Evolutionary conservation across 2,888 invertebrate genomes (phyloP), one percentile per base, ranked within the genome.

Genomic region (Myopa testacea): DNA sequence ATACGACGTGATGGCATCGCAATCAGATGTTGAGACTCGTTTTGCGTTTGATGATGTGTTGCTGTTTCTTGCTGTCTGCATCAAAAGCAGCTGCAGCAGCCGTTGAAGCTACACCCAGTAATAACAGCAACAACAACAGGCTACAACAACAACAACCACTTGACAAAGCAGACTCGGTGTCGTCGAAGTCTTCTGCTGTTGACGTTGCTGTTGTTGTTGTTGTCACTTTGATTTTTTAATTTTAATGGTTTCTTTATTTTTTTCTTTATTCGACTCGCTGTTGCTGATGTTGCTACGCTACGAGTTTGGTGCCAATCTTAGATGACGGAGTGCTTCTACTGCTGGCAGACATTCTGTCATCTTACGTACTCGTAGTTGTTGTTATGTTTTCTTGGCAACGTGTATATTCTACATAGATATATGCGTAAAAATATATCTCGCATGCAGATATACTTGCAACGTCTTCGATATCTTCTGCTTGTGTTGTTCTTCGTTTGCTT

Each of bases 331-430:
- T 19, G 3, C 40, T 38, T 38, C 60, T 37, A n/a, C 16, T 63
- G 37, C n/a, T 37, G 74, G 74, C 65, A 74, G 74, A 74, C 74
- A 74, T 63, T 74, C 74, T 50, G 65, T 74, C 63, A 74, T 52
- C 63, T 73, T 26, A 26, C 50, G 14, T 50, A 14, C 10, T 50
- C 14, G 50, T 70, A 55, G 70, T 70, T 70, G 55, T 70, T 70
- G 70, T 70, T 16, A 55, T 38, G 14, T 37, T 37, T 37, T 26
- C 26, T 26, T 26, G 26, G 1, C 26, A 26, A 26, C 26, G 26
- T 26, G 26, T 26, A 26, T 2, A 26, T 45, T 45, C 1, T 3
- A 45, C 7, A 45, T 45, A 8, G 2, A 14, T 70, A 45, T n/a
- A 50, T 19, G 34, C 34, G 34, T 37, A 26, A 14, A 26, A 34